Conservation (phyloP, 1,140 invertebrate genomes). For the Pteromalus puparum region DNA sequence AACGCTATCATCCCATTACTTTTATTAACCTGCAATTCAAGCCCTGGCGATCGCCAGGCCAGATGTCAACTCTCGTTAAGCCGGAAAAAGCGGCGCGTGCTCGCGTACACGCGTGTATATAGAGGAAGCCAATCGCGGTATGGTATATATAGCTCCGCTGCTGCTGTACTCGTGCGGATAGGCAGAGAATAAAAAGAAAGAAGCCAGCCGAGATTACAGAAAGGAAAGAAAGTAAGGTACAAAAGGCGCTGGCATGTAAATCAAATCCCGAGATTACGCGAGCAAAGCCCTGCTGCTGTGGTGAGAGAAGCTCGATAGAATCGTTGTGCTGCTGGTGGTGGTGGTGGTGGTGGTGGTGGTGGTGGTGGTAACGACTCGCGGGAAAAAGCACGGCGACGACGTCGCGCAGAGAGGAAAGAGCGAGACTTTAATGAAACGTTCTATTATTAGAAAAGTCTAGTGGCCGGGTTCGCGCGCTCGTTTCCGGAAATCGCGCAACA, state of each 20-base stretch:
- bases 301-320: constrained; percentile 20
- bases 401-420: background rate
- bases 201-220: background rate
- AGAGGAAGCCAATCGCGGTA: constrained; percentile 24
- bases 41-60: constrained; percentile 20
- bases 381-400: constrained; percentile 6
- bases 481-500: constrained; percentile 43
- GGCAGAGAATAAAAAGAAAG: constrained; percentile 6
- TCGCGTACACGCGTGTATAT: background rate
- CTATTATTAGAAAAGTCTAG: constrained; percentile 39
- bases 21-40: constrained; percentile 29
- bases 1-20: constrained; percentile 41
- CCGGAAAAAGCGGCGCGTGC: background rate
- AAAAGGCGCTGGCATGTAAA: constrained; percentile 29
- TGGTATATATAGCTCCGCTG: no score
- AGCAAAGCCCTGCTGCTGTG: background rate
- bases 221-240: background rate
- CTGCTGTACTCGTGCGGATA: no score
- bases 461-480: constrained; percentile 9
- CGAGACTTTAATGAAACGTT: constrained; percentile 46
- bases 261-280: constrained; percentile 44
- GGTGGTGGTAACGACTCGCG: constrained; percentile 6
- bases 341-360: background rate
- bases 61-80: constrained; percentile 44
- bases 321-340: background rate